These are phyloP conservation scores for Calyptommatus sinebrachiatus DNA, from an alignment of 2,113 vertebrate species.

Conservation along the genomic window DNA sequence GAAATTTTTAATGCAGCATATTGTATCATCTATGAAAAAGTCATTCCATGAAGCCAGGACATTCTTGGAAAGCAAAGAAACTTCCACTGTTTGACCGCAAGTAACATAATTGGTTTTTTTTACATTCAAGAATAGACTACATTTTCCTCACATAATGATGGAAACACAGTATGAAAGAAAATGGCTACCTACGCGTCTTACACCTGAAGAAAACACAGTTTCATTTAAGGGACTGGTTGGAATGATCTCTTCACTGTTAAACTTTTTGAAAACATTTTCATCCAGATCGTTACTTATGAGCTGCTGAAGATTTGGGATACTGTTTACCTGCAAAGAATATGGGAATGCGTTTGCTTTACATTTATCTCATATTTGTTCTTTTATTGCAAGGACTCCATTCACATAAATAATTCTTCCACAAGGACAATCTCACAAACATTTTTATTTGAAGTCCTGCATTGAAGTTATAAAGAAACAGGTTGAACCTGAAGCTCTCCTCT, in stretches of 20 bases:
- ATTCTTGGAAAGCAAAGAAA: background rate
- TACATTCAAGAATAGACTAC: background rate
- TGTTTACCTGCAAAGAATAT: conserved; percentile 70
- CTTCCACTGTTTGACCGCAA: background rate
- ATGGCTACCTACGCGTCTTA: conserved; percentile 62
- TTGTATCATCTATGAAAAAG: background rate
- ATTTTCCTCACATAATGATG: background rate
- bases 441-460: background rate
- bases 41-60: conserved; percentile 13
- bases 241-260: conserved; percentile 37
- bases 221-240: conserved; percentile 25
- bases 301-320: conserved; percentile 73
- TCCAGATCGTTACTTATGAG: conserved; percentile 65
- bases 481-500: too few species aligned
- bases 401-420: background rate
- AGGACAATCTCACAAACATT: background rate
- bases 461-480: background rate
- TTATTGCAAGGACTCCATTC: background rate
- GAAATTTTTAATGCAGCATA: background rate
- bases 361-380: background rate
- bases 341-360: background rate
- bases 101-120: background rate
- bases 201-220: conserved; percentile 60
- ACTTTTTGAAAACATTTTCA: conserved; percentile 28
- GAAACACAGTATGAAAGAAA: background rate